These are phyloP conservation scores for Acrossocheilus fasciatus DNA, from an alignment of 2,797 vertebrate genomes.

Conservation along the genomic window DNA sequence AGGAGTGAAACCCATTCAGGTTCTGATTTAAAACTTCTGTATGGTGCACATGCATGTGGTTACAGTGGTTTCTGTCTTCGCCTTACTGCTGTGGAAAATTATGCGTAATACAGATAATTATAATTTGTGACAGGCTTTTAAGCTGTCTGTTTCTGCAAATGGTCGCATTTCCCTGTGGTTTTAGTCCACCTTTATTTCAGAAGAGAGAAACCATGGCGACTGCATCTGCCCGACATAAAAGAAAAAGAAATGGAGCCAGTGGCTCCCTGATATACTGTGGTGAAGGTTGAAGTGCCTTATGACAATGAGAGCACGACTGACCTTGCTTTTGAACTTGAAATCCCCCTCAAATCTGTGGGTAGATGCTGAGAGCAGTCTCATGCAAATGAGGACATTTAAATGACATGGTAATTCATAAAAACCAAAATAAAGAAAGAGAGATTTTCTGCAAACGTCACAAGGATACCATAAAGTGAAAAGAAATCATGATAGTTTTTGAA, in stretches of 20 bases:
- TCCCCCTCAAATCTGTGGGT: constrained; percentile 6
- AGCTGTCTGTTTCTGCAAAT: background rate
- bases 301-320: background rate
- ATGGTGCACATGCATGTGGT: background rate
- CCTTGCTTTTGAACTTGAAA: constrained; percentile 20
- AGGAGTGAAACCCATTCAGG: background rate
- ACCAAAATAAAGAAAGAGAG: background rate
- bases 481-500: constrained; percentile 39
- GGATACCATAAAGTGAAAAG: background rate
- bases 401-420: constrained; percentile 42
- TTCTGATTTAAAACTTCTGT: constrained; percentile 6
- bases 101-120: constrained; percentile 22
- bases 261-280: background rate
- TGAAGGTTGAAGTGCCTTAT: constrained; percentile 13
- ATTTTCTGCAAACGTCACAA: constrained; percentile 32
- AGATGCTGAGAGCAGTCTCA: constrained; percentile 10
- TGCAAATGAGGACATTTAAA: constrained; percentile 29
- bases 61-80: background rate
- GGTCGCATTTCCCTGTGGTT: constrained; percentile 18
- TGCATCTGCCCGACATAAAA: background rate
- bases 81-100: constrained; percentile 6
- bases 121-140: constrained; percentile 30
- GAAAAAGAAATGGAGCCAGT: background rate
- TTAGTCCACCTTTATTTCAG: constrained; percentile 12
- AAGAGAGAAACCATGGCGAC: constrained; percentile 32